A percentile compares a stretch with the other conserved stretches of the same genome.
Evolutionary conservation across 1,140 invertebrate genomes (phyloP).

Genomic region (Stegodyphus dumicola): DNA sequence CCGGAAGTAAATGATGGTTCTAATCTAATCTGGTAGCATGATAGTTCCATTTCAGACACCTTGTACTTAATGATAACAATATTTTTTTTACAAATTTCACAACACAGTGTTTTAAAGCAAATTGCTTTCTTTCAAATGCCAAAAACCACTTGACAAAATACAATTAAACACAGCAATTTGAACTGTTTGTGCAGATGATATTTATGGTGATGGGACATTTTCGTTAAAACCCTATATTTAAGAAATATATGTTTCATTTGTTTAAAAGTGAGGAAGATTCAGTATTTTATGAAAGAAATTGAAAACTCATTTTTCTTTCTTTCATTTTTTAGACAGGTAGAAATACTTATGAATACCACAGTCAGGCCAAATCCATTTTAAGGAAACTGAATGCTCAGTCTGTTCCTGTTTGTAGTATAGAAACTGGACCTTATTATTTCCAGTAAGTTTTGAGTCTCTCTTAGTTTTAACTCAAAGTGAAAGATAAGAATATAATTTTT

Average conservation of each 20-base stretch:
- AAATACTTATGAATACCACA: slow-evolving; percentile 96
- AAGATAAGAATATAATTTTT: too few species aligned
- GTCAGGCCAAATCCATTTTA: slow-evolving; percentile 99
- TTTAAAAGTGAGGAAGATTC: background rate
- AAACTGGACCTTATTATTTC: slow-evolving; percentile 96
- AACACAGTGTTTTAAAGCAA: too few species aligned
- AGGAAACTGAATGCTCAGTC: slow-evolving; percentile 89
- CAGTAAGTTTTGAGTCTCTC: slow-evolving; percentile 81
- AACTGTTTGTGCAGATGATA: too few species aligned
- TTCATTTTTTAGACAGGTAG: slow-evolving; percentile 81
- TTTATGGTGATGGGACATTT: background rate
- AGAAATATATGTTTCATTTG: background rate
- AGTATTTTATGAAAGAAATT: background rate
- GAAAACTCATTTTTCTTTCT: background rate
- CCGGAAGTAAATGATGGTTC: too few species aligned
- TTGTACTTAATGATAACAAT: too few species aligned
- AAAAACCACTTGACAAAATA: too few species aligned
- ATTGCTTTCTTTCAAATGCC: too few species aligned
- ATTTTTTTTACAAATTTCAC: too few species aligned
- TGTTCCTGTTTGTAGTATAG: slow-evolving; percentile 91
- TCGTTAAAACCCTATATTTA: background rate
- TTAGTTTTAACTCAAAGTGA: too few species aligned
- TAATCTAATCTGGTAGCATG: too few species aligned
- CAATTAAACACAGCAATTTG: too few species aligned
- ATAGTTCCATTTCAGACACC: too few species aligned